Evolutionary conservation across 2,888 invertebrate genomes (phyloP).

Genomic region (Cabera pusaria): DNA sequence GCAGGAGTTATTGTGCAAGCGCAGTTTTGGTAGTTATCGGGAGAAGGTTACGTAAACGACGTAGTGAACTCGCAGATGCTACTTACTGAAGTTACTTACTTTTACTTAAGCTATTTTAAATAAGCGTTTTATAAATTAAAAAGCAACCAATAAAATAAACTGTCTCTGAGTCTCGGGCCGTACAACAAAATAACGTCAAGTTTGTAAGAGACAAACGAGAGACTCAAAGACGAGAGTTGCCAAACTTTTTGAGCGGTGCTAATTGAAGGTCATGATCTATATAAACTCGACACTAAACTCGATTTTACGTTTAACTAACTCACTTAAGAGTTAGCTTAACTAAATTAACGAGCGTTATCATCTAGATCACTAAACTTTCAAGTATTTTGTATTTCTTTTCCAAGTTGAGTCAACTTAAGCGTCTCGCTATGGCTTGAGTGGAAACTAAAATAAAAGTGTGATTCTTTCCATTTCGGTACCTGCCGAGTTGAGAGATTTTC

Average conservation of each 20-base stretch:
- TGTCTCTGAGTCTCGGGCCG: too few relatives aligned
- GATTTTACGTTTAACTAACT: conserved; percentile 47
- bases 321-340: conserved; percentile 43
- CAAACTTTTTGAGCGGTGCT: conserved; percentile 31
- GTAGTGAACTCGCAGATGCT: too few relatives aligned
- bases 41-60: too few relatives aligned
- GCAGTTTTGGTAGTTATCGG: too few relatives aligned
- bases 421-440: conserved; percentile 3
- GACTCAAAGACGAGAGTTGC: conserved; percentile 9
- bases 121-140: too few relatives aligned
- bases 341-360: conserved; percentile 47
- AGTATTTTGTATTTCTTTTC: conserved; percentile 34
- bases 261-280: conserved; percentile 33
- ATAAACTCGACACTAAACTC: conserved; percentile 36
- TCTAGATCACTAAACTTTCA: conserved; percentile 34
- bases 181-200: conserved; percentile 27
- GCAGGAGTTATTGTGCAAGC: too few relatives aligned
- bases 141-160: too few relatives aligned
- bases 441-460: conserved; percentile 28
- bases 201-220: conserved; percentile 27
- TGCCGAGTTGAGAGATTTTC: conserved; percentile 17
- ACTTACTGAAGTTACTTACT: too few relatives aligned
- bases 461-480: conserved; percentile 22
- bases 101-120: too few relatives aligned
- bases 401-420: conserved; percentile 34